Evolutionary conservation across 2,797 vertebrate genomes (phyloP).

Genomic region (Malurus leucopterus): DNA sequence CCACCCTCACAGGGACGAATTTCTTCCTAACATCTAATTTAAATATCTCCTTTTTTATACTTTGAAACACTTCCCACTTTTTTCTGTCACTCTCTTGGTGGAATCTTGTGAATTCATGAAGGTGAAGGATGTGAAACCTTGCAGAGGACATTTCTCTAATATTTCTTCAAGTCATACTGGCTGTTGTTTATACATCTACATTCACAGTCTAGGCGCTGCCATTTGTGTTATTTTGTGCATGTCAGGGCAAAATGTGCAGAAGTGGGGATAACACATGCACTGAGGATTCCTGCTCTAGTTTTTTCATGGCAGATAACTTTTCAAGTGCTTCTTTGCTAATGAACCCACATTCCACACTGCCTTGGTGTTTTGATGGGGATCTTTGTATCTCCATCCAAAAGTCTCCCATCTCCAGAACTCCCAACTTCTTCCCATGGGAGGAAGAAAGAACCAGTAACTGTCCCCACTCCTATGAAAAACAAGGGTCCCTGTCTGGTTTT

Average conservation of each 20-base stretch:
- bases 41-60: fast-evolving
- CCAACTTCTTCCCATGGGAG: not conserved
- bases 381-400: not conserved
- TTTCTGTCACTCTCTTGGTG: not conserved
- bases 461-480: not conserved
- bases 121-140: not conserved
- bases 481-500: not conserved
- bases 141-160: not conserved
- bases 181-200: fast-evolving
- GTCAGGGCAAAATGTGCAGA: fast-evolving
- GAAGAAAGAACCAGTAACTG: not conserved
- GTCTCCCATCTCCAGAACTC: not conserved
- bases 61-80: not conserved
- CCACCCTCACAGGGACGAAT: not conserved
- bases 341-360: not conserved
- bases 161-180: not conserved
- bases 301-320: not conserved
- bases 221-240: not conserved
- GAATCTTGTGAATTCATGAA: not conserved
- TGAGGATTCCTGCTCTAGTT: not conserved
- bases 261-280: fast-evolving
- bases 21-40: not conserved
- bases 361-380: not conserved
- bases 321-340: not conserved
- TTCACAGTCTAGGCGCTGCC: not conserved